Evolutionary conservation across 2,888 invertebrate genomes (phyloP), one percentile per base, ranked within the genome.

Genomic region (Notodonta dromedarius): DNA sequence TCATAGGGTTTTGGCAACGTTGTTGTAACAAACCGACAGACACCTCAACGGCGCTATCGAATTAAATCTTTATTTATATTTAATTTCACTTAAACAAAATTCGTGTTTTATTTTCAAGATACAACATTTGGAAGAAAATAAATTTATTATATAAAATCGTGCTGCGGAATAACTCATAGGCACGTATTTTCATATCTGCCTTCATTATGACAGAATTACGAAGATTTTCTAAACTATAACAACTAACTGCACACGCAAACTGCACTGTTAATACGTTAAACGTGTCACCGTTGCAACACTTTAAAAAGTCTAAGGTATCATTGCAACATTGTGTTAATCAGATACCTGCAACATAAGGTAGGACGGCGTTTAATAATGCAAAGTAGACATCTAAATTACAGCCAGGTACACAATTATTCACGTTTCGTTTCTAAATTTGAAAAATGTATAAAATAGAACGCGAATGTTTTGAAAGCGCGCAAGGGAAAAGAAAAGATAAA

Each of bases 401-500:
- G 52, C 32, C 32, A 52, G 32, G 32, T 5, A 52, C 12, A 52
- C 52, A 2, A 9, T 13, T 35, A n/a, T 13, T 39, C 54, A 24
- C 54, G 54, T n/a, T 39, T 39, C 54, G 14, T 39, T 54, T 54
- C 54, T n/a, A 39, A 39, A 39, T 54, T n/a, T 35, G n/a, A 35
- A 53, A 35, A 53, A 24, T 9, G 11, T 35, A 54, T 39, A 54
- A 68, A 65, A 71, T 60, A 61, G 54, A 60, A 59, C 60, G 57
- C 35, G 42, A 59, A 58, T 65, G 61, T 69, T 74, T 65, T 61
- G 65, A 73, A 70, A 69, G 66, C 65, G 59, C 66, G 66, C 67
- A 70, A 67, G 68, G 70, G 69, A 72, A 77, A 76, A 71, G 66
- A 72, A 72, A 74, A 78, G 79, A 80, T 79, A 79, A 78, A 77